Percentiles rank a stretch among this genome's conserved stretches.
Conservation (phyloP, 2,113 vertebrate genomes). For the Leucopternis melanops region DNA sequence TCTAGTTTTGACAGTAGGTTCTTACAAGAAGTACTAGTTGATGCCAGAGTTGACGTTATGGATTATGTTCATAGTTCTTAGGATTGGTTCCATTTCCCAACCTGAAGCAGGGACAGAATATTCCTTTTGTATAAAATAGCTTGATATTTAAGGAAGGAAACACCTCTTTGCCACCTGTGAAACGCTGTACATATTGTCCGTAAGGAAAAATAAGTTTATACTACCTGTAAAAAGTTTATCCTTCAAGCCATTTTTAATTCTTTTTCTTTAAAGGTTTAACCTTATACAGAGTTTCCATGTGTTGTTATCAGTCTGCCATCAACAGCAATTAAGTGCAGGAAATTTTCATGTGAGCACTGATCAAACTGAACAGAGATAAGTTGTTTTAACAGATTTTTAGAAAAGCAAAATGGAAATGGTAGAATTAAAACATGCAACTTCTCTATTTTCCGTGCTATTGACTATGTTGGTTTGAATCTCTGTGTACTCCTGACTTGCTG, state of each 20-base stretch:
- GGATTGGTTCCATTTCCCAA: not conserved
- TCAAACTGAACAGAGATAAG: not conserved
- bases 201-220: not conserved
- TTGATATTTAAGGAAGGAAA: not conserved
- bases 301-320: constrained; percentile 19
- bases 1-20: not conserved
- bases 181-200: not conserved
- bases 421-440: not conserved
- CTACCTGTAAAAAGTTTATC: not conserved
- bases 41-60: not conserved
- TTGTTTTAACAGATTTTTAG: not conserved
- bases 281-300: not conserved
- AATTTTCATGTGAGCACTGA: not conserved
- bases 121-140: not conserved
- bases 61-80: not conserved
- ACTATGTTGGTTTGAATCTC: not conserved
- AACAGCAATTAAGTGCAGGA: constrained; percentile 18
- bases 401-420: not conserved
- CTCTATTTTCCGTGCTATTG: not conserved
- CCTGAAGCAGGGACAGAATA: not conserved
- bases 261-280: not conserved
- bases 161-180: not conserved
- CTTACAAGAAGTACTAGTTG: not conserved
- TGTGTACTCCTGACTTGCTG: not conserved
- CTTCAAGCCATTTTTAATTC: not conserved